Percentiles rank a stretch among this genome's conserved stretches.
These are phyloP conservation scores for Leptopilina syphax DNA, from an alignment of 2,888 invertebrate species.

Conservation along the genomic window DNA sequence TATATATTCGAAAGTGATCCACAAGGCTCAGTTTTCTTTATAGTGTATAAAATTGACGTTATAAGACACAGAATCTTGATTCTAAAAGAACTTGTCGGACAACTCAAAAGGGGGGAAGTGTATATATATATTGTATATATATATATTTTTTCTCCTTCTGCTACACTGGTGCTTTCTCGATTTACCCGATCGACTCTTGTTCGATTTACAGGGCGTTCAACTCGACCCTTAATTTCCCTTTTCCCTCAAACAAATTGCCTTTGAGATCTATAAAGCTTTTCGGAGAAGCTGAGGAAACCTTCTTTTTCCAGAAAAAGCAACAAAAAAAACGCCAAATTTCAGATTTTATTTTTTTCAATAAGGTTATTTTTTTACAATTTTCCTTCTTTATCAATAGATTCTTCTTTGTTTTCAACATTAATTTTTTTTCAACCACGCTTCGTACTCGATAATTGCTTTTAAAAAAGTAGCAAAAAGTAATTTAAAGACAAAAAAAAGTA, in stretches of 20 bases:
- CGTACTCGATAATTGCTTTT: no score
- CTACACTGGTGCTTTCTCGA: conserved; percentile 46
- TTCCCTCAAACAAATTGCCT: conserved; percentile 27
- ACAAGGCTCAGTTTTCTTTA: neutral
- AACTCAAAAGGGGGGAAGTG: conserved; percentile 20
- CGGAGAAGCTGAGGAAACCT: neutral
- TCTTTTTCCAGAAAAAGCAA: neutral
- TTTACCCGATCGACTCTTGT: conserved; percentile 51
- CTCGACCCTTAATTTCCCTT: conserved; percentile 50
- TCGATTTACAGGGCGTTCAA: conserved; percentile 53
- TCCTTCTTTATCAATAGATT: no score
- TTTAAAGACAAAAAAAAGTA: no score
- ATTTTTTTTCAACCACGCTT: no score
- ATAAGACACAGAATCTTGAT: conserved; percentile 10
- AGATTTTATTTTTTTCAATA: no score
- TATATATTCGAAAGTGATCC: conserved; percentile 18
- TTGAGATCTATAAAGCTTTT: neutral
- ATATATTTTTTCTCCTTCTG: conserved; percentile 1
- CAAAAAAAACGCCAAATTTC: no score
- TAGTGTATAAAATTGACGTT: neutral
- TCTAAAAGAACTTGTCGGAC: conserved; percentile 37
- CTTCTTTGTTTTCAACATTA: no score
- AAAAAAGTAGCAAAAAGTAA: no score
- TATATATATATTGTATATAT: no score
- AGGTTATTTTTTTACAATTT: no score